Base-by-base conservation (phyloP, 2,888 invertebrate species). In the Polyommatus icarus region DNA sequence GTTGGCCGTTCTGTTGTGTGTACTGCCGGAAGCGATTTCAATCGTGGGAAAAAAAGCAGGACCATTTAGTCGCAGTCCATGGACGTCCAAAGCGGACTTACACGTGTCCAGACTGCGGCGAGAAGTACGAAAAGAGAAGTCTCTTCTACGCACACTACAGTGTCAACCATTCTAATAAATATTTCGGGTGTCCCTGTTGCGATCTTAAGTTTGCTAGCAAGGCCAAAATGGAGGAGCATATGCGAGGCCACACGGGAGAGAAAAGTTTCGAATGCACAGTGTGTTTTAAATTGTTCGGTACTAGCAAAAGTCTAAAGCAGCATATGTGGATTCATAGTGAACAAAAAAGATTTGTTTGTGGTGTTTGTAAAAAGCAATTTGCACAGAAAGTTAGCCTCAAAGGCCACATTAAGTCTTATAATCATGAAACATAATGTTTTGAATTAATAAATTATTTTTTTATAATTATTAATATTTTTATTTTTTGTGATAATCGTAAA, bases 271-370 rank as follows among this genome's bases (percentile, higher is more conserved):
- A 88, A 71, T 95, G 95, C 80, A 83, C 85, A 0, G 83, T 94
- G 1, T 95, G 95, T 80, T 84, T 85, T 1, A 95, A 95, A 81
- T 83, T 88, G 1, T 95, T 95, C 79, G 89, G 92, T 24, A 90
- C 94, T n/a, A 90, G 89, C 8, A 94, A 92, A 78, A 90, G 91
- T 1, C 82, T 95, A 3, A 84, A 84, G 1, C 91, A 91, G 75
- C 92, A 93, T 76, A 87, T 91, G 89, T 92, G 92, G 92, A 89
- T 88, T 57, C 93, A 93, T 77, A 90, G 87, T 73, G 90, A 91
- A 72, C 84, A 79, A 0, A 92, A 92, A 78, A 83, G 90, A 79
- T 93, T 92, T 76, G 80, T 82, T 1, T 93, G 93, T 78, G n/a
- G 83, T 0, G 78, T 89, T 50, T 93, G 93, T 77, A 84, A 88